These are phyloP conservation scores for Cygnus buccinator DNA, from an alignment of 2,113 vertebrate species.

Conservation along the genomic window DNA sequence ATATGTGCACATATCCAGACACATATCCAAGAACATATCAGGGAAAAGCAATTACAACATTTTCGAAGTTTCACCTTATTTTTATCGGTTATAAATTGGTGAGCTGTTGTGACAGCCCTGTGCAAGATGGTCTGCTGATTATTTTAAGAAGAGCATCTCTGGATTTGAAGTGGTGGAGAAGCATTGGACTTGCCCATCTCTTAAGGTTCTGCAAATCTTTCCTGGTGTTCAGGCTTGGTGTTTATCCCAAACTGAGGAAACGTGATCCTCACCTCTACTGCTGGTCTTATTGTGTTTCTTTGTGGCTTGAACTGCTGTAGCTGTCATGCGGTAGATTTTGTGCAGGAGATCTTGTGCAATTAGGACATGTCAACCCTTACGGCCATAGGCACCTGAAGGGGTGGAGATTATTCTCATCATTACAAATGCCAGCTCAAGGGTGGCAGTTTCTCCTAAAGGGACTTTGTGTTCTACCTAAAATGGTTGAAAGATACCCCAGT, in stretches of 20 bases:
- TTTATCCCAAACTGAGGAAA: background rate
- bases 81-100: background rate
- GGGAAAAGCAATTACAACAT: background rate
- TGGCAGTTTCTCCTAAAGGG: background rate
- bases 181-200: background rate
- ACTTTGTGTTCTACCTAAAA: accelerated
- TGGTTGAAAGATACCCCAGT: background rate
- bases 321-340: background rate
- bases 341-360: background rate
- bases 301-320: background rate
- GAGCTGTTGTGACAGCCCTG: background rate
- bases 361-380: background rate
- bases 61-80: background rate
- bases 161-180: background rate
- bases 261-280: background rate
- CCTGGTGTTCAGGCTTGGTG: background rate
- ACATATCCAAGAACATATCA: background rate
- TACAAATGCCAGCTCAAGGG: background rate
- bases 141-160: background rate
- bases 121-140: background rate
- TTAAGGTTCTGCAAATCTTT: background rate
- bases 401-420: background rate
- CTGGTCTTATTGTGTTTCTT: background rate
- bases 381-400: background rate
- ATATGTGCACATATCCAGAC: accelerated